A percentile compares a stretch with the other conserved stretches of the same genome.
phyloP scores from a whole-genome alignment of 2,113 vertebrate genomes.

The Speoplatyrhinus poulsoni region DNA sequence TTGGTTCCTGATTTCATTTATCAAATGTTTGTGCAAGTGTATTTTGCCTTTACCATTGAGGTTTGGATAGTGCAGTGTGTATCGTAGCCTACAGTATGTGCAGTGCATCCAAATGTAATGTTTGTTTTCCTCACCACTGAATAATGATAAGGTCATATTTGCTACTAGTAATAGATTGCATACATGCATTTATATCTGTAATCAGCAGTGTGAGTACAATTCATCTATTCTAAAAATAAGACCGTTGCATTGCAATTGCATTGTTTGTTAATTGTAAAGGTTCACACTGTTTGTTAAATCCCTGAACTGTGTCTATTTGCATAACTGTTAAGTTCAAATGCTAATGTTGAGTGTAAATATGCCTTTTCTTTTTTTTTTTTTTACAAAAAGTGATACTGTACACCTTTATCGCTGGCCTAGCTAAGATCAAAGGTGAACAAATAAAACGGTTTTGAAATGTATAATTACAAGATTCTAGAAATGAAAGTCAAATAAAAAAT shows the following conservation, averaged over 20 bases:
- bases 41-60: slow-evolving; percentile 2
- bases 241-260: slow-evolving; percentile 17
- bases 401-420: slow-evolving; percentile 14
- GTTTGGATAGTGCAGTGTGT: slow-evolving; percentile 25
- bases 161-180: slow-evolving; percentile 4
- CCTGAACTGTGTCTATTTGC: slow-evolving; percentile 42
- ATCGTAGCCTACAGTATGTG: background rate
- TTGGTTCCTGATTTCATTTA: too few relatives aligned
- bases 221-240: slow-evolving; percentile 10
- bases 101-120: slow-evolving; percentile 5
- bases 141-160: slow-evolving; percentile 9
- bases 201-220: slow-evolving; percentile 12
- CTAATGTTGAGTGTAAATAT: slow-evolving; percentile 55
- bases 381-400: slow-evolving; percentile 41
- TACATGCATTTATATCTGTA: slow-evolving; percentile 11
- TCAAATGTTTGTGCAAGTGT: slow-evolving; percentile 3
- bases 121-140: slow-evolving; percentile 17
- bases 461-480: background rate
- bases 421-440: slow-evolving; percentile 9
- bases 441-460: background rate
- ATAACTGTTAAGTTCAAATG: slow-evolving; percentile 48
- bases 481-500: slow-evolving; percentile 63
- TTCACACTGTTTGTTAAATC: slow-evolving; percentile 51
- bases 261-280: slow-evolving; percentile 49
- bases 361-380: slow-evolving; percentile 20